Percentiles rank a stretch among this genome's conserved stretches.
phyloP scores from a whole-genome alignment of 1,140 invertebrate species.

The Homarus americanus region DNA sequence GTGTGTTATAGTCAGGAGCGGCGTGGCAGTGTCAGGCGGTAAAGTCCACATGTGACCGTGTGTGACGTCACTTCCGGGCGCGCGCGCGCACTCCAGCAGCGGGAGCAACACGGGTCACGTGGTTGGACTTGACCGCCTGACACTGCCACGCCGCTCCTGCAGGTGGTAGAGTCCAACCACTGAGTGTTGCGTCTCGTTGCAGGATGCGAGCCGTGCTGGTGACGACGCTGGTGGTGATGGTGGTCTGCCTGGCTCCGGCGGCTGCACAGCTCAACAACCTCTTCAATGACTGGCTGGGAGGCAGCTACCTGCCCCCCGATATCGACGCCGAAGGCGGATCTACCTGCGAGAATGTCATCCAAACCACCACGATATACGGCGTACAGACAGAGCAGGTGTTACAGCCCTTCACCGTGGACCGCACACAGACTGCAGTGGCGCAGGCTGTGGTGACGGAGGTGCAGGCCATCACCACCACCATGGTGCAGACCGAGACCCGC shows the following conservation, averaged over 20 bases:
- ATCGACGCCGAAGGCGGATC: slow-evolving; percentile 2
- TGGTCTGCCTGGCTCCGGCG: neutral
- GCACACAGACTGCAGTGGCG: slow-evolving; percentile 47
- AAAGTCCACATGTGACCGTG: slow-evolving; percentile 33
- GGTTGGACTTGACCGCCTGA: slow-evolving; percentile 33
- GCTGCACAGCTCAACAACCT: slow-evolving; percentile 23
- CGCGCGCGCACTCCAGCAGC: slow-evolving; percentile 30
- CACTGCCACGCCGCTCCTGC: neutral
- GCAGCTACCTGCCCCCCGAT: slow-evolving; percentile 59
- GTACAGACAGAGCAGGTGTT: slow-evolving; percentile 46
- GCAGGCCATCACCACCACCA: slow-evolving; percentile 68
- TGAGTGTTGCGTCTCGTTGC: slow-evolving; percentile 41
- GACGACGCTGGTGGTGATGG: slow-evolving; percentile 14
- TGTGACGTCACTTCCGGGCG: slow-evolving; percentile 18
- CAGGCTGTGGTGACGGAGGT: slow-evolving; percentile 64
- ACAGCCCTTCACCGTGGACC: slow-evolving; percentile 60
- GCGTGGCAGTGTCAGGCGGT: neutral
- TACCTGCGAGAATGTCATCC: slow-evolving; percentile 36
- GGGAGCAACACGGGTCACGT: slow-evolving; percentile 52
- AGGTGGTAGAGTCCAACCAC: neutral
- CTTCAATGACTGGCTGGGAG: slow-evolving; percentile 8
- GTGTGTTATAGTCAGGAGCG: neutral
- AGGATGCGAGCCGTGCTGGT: slow-evolving; percentile 42
- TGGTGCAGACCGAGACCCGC: slow-evolving; percentile 64
- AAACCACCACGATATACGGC: slow-evolving; percentile 41